Conservation (phyloP, 2,113 vertebrate genomes). For the Origma solitaria region DNA sequence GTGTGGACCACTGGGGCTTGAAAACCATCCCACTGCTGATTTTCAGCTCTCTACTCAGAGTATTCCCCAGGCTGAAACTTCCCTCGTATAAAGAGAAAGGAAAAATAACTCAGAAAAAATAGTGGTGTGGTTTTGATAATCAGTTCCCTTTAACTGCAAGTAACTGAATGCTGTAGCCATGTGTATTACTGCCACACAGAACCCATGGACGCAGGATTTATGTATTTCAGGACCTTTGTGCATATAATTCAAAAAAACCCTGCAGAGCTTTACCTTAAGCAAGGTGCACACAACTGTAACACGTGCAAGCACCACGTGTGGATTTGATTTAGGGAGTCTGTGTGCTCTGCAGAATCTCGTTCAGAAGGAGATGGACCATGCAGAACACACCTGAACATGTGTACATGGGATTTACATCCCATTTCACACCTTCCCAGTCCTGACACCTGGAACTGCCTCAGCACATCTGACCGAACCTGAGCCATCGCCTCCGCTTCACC, state of each 20-base stretch:
- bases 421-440: not conserved
- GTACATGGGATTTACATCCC: not conserved
- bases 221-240: not conserved
- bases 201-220: not conserved
- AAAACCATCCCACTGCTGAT: not conserved
- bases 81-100: not conserved
- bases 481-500: not conserved
- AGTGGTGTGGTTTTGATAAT: not conserved
- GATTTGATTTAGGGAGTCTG: not conserved
- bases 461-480: accelerated
- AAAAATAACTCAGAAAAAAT: not conserved
- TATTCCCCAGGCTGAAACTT: not conserved
- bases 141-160: not conserved
- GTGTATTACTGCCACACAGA: not conserved
- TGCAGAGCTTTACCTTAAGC: not conserved
- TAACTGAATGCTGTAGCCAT: not conserved
- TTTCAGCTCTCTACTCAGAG: not conserved
- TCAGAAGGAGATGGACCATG: not conserved
- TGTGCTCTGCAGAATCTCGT: not conserved
- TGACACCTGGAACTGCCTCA: not conserved
- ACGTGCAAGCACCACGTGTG: accelerated
- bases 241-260: not conserved
- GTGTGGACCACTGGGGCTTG: not conserved
- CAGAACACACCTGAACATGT: not conserved
- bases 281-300: not conserved